Evolutionary conservation across 2,888 invertebrate genomes (phyloP), one percentile per base, ranked within the genome.

Genomic region (Meghimatium bilineatum): DNA sequence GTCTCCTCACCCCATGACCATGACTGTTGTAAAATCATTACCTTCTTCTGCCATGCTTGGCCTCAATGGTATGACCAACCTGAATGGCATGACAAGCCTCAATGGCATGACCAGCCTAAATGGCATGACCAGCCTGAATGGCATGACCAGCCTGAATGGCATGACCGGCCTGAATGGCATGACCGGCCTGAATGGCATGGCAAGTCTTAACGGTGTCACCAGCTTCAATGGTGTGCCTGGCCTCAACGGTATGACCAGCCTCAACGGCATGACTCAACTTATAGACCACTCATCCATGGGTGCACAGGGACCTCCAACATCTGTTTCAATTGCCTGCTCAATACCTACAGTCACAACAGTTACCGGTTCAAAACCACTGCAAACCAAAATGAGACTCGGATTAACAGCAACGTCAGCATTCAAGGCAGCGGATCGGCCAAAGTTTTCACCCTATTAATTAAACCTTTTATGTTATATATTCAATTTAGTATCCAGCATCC

Each of bases 361-460:
- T n/a, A 67, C 80, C 17, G 80, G 60, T 17, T 87, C 87, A 83
- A 90, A 89, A 86, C 85, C 88, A 86, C 88, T 91, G 84, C 89
- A 90, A 77, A 89, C 91, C 85, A 92, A 92, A 90, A 89, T 92
- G 88, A 86, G 91, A 86, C 88, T 91, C 56, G 91, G 91, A 83
- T 88, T 91, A 84, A 88, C 90, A 82, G 89, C 91, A 79, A 87
- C 86, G 69, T 86, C 86, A 72, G 82, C 87, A 67, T 88, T 90
- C 84, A 90, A 90, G 87, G 89, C 90, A 71, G 90, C 90, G 80
- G 89, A 90, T 79, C 87, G 88, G 85, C 84, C 90, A 71, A 92
- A 92, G 88, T 91, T 92, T 88, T 87, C 91, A 87, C 91, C 91
- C 52, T 91, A 91, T 90, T 91, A 89, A 91, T 86, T 84, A 72